Evolutionary conservation across 2,113 vertebrate genomes (phyloP), one percentile per base, ranked within the genome.

Genomic region (Cinclus cinclus): DNA sequence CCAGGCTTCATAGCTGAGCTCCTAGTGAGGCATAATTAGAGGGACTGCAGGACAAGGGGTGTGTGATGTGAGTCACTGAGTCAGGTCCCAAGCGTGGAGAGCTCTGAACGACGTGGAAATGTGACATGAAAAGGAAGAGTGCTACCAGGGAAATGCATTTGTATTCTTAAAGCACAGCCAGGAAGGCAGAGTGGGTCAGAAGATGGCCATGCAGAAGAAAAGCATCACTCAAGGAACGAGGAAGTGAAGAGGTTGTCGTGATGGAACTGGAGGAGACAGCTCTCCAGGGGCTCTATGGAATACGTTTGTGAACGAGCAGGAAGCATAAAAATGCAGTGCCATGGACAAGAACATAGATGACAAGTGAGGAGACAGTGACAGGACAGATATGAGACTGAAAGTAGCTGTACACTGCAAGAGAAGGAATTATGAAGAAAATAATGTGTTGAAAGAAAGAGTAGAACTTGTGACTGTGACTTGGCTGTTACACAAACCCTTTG

Each of bases 191-290:
- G 56, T 13, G 53, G 58, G 63, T 77, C 39, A 83, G 82, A 88
- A 94, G 94, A 96, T 91, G 74, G 60, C 78, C 70, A 80, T 1
- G 21, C 52, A 69, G 84, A 85, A 79, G 71, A 71, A 90, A 85
- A 68, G 12, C 47, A 35, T 81, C 52, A 83, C 37, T 90, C 56
- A 83, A 68, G 41, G 49, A 68, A 64, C 52, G 71, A 53, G 42
- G 58, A 82, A 68, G n/a, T 5, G 37, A 92, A 41, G 17, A 49
- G 49, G 49, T 46, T 86, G 75, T 63, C 3, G 3, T 75, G 92
- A 93, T 68, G 77, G 68, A 81, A 78, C 47, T 83, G 80, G 83
- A 90, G 53, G 68, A 94, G 95, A 90, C 92, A 94, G 73, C 28
- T 83, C n/a, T 90, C 79, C 64, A 37, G 52, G 49, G 56, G 23